Percentiles rank a stretch among this genome's conserved stretches.
These are phyloP conservation scores for Chymomyza procnemis DNA, from an alignment of 2,888 invertebrate genomes.

Conservation along the genomic window DNA sequence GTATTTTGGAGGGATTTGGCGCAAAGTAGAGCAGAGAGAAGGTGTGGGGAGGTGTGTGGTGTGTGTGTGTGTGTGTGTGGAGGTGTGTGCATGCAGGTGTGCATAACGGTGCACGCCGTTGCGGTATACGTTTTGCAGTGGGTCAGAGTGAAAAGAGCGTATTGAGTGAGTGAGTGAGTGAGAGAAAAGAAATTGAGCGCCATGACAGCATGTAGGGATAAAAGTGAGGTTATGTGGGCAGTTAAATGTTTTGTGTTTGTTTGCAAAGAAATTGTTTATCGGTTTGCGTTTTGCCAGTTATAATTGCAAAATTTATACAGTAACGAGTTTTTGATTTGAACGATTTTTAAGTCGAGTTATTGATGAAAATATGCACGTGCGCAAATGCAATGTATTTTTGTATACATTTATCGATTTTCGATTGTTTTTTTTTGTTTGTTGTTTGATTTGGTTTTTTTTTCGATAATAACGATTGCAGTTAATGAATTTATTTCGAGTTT, in stretches of 20 bases:
- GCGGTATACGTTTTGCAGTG: slow-evolving; percentile 12
- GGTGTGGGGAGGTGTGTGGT: slow-evolving; percentile 6
- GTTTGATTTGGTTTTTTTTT: slow-evolving; percentile 38
- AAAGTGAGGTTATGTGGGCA: background rate
- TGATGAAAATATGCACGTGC: slow-evolving; percentile 67
- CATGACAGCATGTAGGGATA: background rate
- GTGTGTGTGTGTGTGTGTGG: slow-evolving; percentile 9
- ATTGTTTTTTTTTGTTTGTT: slow-evolving; percentile 29
- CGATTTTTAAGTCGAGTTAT: slow-evolving; percentile 11
- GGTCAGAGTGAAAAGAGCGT: slow-evolving; percentile 6
- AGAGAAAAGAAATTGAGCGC: background rate
- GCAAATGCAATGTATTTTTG: slow-evolving; percentile 71
- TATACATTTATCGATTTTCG: slow-evolving; percentile 65
- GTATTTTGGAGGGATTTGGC: slow-evolving; percentile 31
- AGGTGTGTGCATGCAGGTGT: background rate
- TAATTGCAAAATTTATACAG: background rate
- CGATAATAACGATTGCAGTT: slow-evolving; percentile 35
- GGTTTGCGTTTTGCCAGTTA: slow-evolving; percentile 3
- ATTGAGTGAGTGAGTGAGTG: background rate
- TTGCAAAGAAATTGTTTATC: slow-evolving; percentile 1
- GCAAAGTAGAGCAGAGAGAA: slow-evolving; percentile 31
- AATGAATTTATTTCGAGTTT: slow-evolving; percentile 48
- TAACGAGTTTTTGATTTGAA: background rate
- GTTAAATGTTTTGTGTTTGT: background rate
- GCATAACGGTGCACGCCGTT: slow-evolving; percentile 19